Evolutionary conservation across 2,113 vertebrate genomes (phyloP).

Genomic region (Amphilophus citrinellus): DNA sequence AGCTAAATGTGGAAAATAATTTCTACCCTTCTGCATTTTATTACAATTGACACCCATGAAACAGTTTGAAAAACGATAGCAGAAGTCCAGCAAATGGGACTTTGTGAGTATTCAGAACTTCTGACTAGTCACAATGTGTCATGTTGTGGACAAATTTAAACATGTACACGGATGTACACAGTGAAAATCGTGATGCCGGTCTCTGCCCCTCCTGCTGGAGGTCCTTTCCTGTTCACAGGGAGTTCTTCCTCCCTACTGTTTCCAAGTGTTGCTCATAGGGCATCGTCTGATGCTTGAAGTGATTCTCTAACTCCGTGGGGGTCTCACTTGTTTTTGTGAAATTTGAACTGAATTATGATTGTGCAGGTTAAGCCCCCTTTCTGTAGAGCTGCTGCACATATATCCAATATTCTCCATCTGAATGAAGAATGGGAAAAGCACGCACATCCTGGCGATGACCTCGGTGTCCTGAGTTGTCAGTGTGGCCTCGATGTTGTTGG

Average conservation of each 20-base stretch:
- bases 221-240: not conserved
- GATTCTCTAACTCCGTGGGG: not conserved
- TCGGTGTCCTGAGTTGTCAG: not conserved
- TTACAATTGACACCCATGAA: not conserved
- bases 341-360: too few relatives aligned
- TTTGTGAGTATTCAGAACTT: too few relatives aligned
- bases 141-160: too few relatives aligned
- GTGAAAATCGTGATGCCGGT: too few relatives aligned
- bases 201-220: not conserved
- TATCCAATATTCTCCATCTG: not conserved
- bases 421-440: not conserved
- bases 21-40: not conserved
- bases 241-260: not conserved
- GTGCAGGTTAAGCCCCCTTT: too few relatives aligned
- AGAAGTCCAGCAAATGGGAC: too few relatives aligned
- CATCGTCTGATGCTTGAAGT: not conserved
- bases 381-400: too few relatives aligned
- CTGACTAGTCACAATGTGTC: too few relatives aligned
- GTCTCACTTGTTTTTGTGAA: not conserved
- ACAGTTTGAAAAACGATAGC: too few relatives aligned
- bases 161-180: not conserved
- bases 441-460: not conserved
- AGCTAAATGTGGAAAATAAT: not conserved
- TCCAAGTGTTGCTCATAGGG: not conserved
- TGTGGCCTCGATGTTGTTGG: too few relatives aligned